Conservation (phyloP, 2,888 invertebrate genomes). For the Temnothorax rugatulus region DNA sequence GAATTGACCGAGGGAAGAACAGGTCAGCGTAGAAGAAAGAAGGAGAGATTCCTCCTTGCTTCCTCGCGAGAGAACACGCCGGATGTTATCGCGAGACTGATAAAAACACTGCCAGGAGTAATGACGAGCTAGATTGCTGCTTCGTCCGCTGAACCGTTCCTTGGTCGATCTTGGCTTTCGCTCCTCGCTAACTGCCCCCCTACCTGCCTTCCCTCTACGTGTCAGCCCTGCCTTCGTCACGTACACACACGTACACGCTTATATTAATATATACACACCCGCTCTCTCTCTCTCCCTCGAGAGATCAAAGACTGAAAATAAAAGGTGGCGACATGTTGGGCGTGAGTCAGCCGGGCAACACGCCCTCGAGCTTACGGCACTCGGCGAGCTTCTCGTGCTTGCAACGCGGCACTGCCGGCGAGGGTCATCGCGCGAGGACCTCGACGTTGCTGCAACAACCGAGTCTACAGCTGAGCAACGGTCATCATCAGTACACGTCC, state of each 20-base stretch:
- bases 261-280: constrained; percentile 37
- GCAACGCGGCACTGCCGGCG: constrained; percentile 83
- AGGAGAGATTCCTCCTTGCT: constrained; percentile 31
- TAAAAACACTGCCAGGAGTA: constrained; percentile 66
- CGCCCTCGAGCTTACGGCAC: constrained; percentile 86
- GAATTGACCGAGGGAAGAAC: constrained; percentile 52
- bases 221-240: constrained; percentile 24
- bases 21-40: constrained; percentile 48
- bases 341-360: constrained; percentile 84
- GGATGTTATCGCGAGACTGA: constrained; percentile 45
- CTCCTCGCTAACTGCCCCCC: constrained; percentile 40
- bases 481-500: constrained; percentile 73
- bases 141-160: constrained; percentile 59
- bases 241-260: constrained; percentile 14
- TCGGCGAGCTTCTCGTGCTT: constrained; percentile 87
- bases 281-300: constrained; percentile 35
- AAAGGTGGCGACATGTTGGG: constrained; percentile 81
- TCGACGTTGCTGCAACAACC: constrained; percentile 86
- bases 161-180: constrained; percentile 51
- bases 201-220: constrained; percentile 16
- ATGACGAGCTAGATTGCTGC: constrained; percentile 62
- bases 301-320: constrained; percentile 69
- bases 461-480: constrained; percentile 72
- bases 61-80: constrained; percentile 31
- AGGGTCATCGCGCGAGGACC: constrained; percentile 84